Base-by-base conservation (phyloP, 2,888 invertebrate species). In the Cosmorhoe ocellata region DNA sequence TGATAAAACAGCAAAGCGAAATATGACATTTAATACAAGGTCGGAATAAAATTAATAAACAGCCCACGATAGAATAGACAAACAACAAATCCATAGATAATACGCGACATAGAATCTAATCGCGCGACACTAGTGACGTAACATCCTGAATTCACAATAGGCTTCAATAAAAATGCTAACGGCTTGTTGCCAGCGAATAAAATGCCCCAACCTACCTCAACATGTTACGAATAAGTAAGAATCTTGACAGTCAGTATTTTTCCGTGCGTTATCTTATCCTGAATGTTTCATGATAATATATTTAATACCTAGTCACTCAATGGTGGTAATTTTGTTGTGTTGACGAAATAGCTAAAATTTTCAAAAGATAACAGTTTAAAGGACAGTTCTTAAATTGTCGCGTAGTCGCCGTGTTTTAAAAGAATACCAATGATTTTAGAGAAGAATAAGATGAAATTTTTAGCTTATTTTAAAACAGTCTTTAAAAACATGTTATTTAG, bases 181-280 rank as follows among this genome's bases (percentile, higher is more conserved):
- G 54, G 58, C 53, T 63, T 51, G 56, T 57, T 53, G 58, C 49
- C 57, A 41, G 40, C 46, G 51, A 41, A 54, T 50, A 40, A 46
- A 42, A 57, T 54, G 61, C 62, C 72, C 60, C 64, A 78, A 84
- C 83, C 85, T 83, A 70, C 79, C 82, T 67, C 82, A 85, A 86
- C 74, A 64, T 49, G 63, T 32, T 57, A n/a, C n/a, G n/a, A n/a
- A n/a, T n/a, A 57, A 59, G 56, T 59, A 66, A 62, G 50, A 54
- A 51, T 43, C 56, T 53, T 57, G 48, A 52, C 49, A 59, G 57
- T 60, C 62, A 43, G 77, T 76, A 72, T 61, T 76, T 80, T 82
- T 81, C 81, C 82, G 67, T 67, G 63, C 69, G 61, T 72, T 79
- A 79, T 79, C 78, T 53, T 65, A 65, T 69, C 57, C 46, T 44